phyloP scores from a whole-genome alignment of 1,140 invertebrate genomes.

The Drosophila ficusphila region DNA sequence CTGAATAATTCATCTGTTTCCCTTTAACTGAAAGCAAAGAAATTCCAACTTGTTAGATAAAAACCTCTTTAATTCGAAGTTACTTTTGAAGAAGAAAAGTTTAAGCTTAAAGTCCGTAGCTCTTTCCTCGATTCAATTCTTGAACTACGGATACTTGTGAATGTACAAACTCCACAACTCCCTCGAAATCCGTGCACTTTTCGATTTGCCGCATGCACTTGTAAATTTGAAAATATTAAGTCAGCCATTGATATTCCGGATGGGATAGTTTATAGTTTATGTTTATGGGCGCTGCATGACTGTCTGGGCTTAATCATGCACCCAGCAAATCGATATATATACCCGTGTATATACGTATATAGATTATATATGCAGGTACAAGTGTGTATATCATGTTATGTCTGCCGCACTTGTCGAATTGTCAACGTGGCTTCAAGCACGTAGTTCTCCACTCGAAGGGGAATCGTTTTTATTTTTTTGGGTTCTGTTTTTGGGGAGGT shows the following conservation, averaged over 20 bases:
- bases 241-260: slow-evolving; percentile 16
- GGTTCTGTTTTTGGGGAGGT: no score
- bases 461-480: neutral
- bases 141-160: neutral
- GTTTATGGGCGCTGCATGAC: slow-evolving; percentile 68
- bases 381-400: slow-evolving; percentile 27
- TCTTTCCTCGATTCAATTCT: no score
- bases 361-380: neutral
- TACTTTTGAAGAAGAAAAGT: no score
- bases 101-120: no score
- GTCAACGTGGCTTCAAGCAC: slow-evolving; percentile 60
- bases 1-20: no score
- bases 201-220: slow-evolving; percentile 25
- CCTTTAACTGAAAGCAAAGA: no score
- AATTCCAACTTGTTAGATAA: no score
- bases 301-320: slow-evolving; percentile 67
- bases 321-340: slow-evolving; percentile 53
- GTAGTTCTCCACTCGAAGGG: slow-evolving; percentile 18
- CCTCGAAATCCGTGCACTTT: neutral
- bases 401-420: slow-evolving; percentile 76
- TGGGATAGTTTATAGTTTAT: slow-evolving; percentile 62
- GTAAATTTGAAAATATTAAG: slow-evolving; percentile 47
- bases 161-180: neutral
- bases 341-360: slow-evolving; percentile 1
- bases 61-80: no score